Evolutionary conservation across 2,888 invertebrate species (phyloP).

Genomic region (Tetropium fuscum): DNA sequence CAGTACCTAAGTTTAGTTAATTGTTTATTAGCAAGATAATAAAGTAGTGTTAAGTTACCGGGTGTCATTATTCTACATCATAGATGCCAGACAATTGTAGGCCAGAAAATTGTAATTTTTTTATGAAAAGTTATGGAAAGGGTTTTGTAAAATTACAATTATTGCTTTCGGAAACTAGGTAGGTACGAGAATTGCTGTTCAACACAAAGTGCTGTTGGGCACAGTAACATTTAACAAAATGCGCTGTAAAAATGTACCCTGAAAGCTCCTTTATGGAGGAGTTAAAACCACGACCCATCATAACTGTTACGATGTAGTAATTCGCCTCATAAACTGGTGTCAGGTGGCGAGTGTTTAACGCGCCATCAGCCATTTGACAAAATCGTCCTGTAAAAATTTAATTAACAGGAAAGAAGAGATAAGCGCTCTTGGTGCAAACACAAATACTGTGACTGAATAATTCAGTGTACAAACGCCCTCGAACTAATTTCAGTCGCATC

Average conservation of each 20-base stretch:
- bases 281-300: neutral
- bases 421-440: neutral
- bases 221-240: no score
- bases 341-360: slow-evolving; percentile 1
- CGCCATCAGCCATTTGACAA: neutral
- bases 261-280: neutral
- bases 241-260: neutral
- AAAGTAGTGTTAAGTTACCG: no score
- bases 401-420: neutral
- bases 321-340: neutral
- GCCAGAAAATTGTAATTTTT: no score
- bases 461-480: slow-evolving; percentile 3
- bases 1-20: no score
- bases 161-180: no score
- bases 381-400: slow-evolving; percentile 12
- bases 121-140: no score
- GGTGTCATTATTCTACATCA: no score
- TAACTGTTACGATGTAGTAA: neutral
- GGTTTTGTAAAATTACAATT: no score
- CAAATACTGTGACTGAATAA: slow-evolving; percentile 6
- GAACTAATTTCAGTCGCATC: slow-evolving; percentile 9
- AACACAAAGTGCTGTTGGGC: no score
- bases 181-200: no score
- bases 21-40: no score
- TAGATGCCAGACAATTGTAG: no score